phyloP scores from a whole-genome alignment of 2,888 invertebrate species.

The Dorcus parallelipipedus region DNA sequence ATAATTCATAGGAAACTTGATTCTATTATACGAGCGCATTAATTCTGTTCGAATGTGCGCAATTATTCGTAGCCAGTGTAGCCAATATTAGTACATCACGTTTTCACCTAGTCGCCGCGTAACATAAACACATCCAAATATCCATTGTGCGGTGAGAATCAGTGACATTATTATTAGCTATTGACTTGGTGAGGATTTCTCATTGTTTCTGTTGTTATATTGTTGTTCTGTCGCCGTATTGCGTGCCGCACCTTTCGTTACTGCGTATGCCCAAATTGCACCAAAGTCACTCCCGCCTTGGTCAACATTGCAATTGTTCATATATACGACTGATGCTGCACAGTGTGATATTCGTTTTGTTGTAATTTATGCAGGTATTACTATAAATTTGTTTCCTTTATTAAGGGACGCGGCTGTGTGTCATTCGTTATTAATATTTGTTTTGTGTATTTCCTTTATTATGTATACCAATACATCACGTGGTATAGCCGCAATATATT shows the following conservation, averaged over 20 bases:
- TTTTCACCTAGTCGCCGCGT: slow-evolving; percentile 8
- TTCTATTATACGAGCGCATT: slow-evolving; percentile 11
- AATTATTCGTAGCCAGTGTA: slow-evolving; percentile 13
- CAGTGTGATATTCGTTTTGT: slow-evolving; percentile 13
- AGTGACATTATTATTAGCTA: slow-evolving; percentile 36
- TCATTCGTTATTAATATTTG: neutral
- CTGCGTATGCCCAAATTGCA: slow-evolving; percentile 5
- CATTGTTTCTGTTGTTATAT: slow-evolving; percentile 37
- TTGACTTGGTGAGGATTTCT: slow-evolving; percentile 35
- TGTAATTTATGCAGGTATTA: slow-evolving; percentile 20
- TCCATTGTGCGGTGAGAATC: slow-evolving; percentile 29
- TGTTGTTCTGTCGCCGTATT: slow-evolving; percentile 32
- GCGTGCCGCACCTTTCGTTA: slow-evolving; percentile 11
- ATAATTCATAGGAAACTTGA: slow-evolving; percentile 13
- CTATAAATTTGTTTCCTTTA: slow-evolving; percentile 20
- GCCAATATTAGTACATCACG: slow-evolving; percentile 9
- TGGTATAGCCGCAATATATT: too few relatives aligned
- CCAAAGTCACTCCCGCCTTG: slow-evolving; percentile 6
- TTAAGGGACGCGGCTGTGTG: neutral
- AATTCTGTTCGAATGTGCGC: slow-evolving; percentile 11
- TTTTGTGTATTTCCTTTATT: neutral
- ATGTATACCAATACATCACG: neutral
- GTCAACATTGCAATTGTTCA: slow-evolving; percentile 16
- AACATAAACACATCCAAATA: slow-evolving; percentile 25
- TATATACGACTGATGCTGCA: slow-evolving; percentile 13